phyloP scores from a whole-genome alignment of 1,140 invertebrate genomes.

The Sminthurinus signatus region DNA sequence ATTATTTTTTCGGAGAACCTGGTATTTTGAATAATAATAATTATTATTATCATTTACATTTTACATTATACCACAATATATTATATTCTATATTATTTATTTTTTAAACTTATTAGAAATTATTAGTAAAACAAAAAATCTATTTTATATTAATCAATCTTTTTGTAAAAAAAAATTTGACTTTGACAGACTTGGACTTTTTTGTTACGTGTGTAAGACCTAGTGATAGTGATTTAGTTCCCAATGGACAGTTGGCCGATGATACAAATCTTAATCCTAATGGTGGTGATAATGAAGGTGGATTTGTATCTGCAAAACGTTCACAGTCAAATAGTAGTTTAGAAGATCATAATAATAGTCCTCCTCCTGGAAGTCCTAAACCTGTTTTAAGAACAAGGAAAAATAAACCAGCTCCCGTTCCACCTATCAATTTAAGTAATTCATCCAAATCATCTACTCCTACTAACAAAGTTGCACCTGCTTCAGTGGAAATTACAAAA shows the following conservation, averaged over 20 bases:
- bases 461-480: too few relatives aligned
- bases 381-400: slow-evolving; percentile 54
- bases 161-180: too few relatives aligned
- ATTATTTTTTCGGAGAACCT: slow-evolving; percentile 62
- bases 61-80: too few relatives aligned
- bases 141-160: too few relatives aligned
- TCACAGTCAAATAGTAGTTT: slow-evolving; percentile 61
- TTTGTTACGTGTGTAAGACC: slow-evolving; percentile 39
- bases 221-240: slow-evolving; percentile 5
- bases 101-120: too few relatives aligned
- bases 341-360: slow-evolving; percentile 48
- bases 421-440: too few relatives aligned
- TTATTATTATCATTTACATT: neutral
- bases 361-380: slow-evolving; percentile 63
- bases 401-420: slow-evolving; percentile 44
- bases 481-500: neutral
- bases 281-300: slow-evolving; percentile 1
- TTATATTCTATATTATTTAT: too few relatives aligned
- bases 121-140: too few relatives aligned
- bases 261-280: too few relatives aligned
- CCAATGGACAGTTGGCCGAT: neutral
- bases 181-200: slow-evolving; percentile 42
- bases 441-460: too few relatives aligned
- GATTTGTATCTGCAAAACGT: slow-evolving; percentile 50
- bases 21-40: neutral